These are phyloP conservation scores for Pseudolaguvia tuberculata DNA, from an alignment of 2,113 vertebrate species.

Conservation along the genomic window DNA sequence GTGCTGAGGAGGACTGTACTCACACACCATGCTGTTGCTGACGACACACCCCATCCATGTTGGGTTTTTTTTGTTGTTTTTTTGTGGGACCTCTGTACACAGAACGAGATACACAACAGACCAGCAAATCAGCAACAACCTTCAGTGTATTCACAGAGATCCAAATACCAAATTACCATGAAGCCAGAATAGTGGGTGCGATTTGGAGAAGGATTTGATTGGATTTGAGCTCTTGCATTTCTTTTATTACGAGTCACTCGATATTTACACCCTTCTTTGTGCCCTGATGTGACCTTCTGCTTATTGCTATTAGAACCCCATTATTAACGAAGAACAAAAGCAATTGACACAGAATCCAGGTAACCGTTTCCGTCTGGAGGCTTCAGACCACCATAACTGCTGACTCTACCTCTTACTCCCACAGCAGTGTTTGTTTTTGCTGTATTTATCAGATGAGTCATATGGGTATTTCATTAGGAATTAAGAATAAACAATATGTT, in stretches of 20 bases:
- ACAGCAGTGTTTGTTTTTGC: not conserved
- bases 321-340: not conserved
- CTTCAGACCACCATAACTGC: not conserved
- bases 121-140: conserved; percentile 18
- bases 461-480: not conserved
- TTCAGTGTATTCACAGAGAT: conserved; percentile 10
- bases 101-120: conserved; percentile 26
- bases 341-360: not conserved
- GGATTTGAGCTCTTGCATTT: not conserved
- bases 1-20: conserved; percentile 50
- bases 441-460: not conserved
- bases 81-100: conserved; percentile 27
- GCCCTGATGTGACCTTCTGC: conserved; percentile 34
- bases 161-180: not conserved
- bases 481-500: not conserved
- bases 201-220: too few species aligned
- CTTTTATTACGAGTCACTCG: not conserved
- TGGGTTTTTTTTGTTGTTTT: conserved; percentile 40
- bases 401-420: not conserved
- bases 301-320: conserved; percentile 19
- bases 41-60: conserved; percentile 49
- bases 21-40: conserved; percentile 44
- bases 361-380: not conserved
- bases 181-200: too few species aligned
- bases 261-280: conserved; percentile 8